Percentiles rank a stretch among this genome's conserved stretches.
These are phyloP conservation scores for Burhinus bistriatus DNA, from an alignment of 2,113 vertebrate species.

Conservation along the genomic window DNA sequence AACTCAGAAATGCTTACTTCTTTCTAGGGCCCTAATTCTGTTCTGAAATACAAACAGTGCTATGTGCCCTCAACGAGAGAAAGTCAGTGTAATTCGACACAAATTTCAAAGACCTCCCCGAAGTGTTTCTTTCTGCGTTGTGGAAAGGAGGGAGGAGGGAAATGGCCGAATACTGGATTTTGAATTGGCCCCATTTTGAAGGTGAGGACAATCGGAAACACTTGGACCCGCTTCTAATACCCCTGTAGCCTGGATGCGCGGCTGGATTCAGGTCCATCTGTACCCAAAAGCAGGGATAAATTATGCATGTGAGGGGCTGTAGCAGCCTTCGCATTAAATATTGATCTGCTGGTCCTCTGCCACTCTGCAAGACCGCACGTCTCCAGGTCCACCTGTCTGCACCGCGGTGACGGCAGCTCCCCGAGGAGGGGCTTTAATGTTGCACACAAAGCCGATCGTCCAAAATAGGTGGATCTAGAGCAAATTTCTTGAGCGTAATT, in stretches of 20 bases:
- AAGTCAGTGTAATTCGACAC: background rate
- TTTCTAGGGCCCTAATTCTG: background rate
- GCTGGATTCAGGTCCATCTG: conserved; percentile 34
- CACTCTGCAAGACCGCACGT: background rate
- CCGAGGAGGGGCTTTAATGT: background rate
- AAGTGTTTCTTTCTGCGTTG: background rate
- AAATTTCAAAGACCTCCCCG: background rate
- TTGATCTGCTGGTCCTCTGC: conserved; percentile 57
- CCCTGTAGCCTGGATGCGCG: background rate
- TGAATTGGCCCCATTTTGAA: background rate
- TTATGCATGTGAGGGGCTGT: conserved; percentile 61
- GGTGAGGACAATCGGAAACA: background rate
- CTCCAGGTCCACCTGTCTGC: conserved; percentile 45
- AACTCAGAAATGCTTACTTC: background rate
- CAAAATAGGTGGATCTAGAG: conserved; percentile 24
- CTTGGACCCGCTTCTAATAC: background rate
- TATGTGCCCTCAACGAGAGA: background rate
- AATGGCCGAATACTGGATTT: background rate
- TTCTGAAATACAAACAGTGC: background rate
- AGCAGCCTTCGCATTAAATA: conserved; percentile 57
- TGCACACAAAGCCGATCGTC: background rate
- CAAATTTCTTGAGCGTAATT: conserved; percentile 28
- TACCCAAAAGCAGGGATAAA: conserved; percentile 59
- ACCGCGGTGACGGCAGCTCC: background rate
- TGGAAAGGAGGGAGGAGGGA: background rate